Conservation (phyloP, 2,888 invertebrate species). For the Antheraea assamensis region DNA sequence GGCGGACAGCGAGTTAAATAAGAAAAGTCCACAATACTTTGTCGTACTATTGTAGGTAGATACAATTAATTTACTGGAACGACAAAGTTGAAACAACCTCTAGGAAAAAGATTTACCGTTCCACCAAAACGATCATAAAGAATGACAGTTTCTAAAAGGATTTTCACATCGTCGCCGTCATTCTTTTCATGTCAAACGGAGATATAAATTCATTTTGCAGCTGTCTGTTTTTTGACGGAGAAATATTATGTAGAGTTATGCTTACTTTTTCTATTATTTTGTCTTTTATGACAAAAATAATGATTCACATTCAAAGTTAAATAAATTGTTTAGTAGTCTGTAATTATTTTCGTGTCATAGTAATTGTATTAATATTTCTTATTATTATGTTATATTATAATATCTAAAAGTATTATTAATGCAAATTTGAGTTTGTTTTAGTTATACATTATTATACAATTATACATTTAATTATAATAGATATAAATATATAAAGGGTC, state of each 20-base stretch:
- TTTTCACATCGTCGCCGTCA: constrained; percentile 9
- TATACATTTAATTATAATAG: too few relatives aligned
- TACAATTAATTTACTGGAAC: not conserved
- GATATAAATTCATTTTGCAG: constrained; percentile 18
- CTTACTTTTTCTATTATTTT: not conserved
- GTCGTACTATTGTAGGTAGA: not conserved
- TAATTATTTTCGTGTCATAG: too few relatives aligned
- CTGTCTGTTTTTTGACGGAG: constrained; percentile 4
- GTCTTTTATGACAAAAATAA: not conserved
- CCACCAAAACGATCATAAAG: not conserved
- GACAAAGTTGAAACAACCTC: not conserved
- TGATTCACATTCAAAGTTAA: not conserved
- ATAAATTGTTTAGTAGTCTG: too few relatives aligned
- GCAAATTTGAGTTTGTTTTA: too few relatives aligned
- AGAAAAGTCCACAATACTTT: too few relatives aligned
- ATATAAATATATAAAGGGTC: too few relatives aligned
- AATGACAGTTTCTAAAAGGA: constrained; percentile 17
- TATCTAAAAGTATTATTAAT: too few relatives aligned
- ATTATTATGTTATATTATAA: too few relatives aligned
- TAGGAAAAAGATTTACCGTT: not conserved
- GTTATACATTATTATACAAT: too few relatives aligned
- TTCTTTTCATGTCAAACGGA: constrained; percentile 11
- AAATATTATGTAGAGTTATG: not conserved
- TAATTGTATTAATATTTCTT: too few relatives aligned
- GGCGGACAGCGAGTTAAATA: too few relatives aligned